Conservation (phyloP, 2,797 vertebrate genomes). For the Todus mexicanus region DNA sequence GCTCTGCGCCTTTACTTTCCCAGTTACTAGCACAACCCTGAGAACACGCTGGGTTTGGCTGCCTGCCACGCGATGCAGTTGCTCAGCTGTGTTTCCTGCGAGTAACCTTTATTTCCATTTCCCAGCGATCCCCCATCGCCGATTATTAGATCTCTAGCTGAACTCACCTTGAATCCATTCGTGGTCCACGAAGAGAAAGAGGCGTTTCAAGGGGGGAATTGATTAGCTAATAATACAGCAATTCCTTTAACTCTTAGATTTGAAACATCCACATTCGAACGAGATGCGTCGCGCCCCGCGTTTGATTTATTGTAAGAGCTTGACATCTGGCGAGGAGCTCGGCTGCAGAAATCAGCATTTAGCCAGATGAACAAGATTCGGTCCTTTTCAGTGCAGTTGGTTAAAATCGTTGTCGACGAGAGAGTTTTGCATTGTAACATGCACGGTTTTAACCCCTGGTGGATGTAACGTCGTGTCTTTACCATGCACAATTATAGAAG, state of each 20-base stretch:
- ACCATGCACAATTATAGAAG: neutral
- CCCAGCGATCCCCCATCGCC: neutral
- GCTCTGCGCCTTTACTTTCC: neutral
- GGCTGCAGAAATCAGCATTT: neutral
- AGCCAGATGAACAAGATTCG: neutral
- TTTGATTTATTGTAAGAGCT: neutral
- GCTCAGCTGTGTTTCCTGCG: conserved; percentile 5
- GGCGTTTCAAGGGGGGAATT: neutral
- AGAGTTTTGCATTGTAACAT: neutral
- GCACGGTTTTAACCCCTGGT: neutral
- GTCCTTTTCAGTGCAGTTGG: neutral
- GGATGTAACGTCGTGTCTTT: neutral
- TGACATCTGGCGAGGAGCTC: neutral
- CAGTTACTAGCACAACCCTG: neutral
- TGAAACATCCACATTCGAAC: neutral
- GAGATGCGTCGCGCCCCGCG: neutral
- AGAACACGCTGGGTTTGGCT: neutral
- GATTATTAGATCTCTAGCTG: neutral
- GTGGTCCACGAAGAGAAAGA: neutral
- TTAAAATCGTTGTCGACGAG: neutral
- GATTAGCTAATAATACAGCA: neutral
- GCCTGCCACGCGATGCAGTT: neutral
- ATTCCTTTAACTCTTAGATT: neutral
- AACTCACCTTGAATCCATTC: conserved; percentile 30
- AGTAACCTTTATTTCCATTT: conserved; percentile 38